Evolutionary conservation across 2,888 invertebrate species (phyloP).

Genomic region (Camponotus fellah): DNA sequence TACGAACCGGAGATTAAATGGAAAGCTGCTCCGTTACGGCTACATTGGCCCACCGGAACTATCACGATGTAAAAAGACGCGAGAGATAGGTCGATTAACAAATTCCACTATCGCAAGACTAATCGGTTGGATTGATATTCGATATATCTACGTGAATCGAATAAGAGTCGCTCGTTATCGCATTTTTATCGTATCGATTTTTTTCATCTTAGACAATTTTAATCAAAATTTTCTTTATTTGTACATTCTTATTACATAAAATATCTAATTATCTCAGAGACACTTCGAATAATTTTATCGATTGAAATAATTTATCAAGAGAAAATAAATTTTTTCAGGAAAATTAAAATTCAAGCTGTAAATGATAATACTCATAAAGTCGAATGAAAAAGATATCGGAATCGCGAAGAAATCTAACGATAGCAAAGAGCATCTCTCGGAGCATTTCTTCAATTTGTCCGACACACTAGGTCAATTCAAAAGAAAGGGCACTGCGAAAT

Average conservation of each 20-base stretch:
- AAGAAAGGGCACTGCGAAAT: conserved; percentile 23
- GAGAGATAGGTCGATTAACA: conserved; percentile 27
- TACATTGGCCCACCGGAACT: conserved; percentile 24
- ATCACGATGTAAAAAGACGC: not conserved
- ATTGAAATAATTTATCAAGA: not conserved
- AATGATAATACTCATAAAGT: conserved; percentile 4
- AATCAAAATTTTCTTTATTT: conserved; percentile 13
- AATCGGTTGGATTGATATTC: not conserved
- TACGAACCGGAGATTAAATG: conserved; percentile 44
- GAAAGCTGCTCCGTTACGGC: conserved; percentile 14
- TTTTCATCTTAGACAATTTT: conserved; percentile 1
- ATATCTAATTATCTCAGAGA: conserved; percentile 2
- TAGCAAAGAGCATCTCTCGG: not conserved
- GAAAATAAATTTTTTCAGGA: not conserved
- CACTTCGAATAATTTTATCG: not conserved
- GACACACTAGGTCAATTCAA: conserved; percentile 43
- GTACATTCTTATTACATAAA: not conserved
- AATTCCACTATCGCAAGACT: not conserved
- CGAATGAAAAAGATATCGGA: not conserved
- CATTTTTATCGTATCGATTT: not conserved
- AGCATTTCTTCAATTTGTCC: conserved; percentile 35
- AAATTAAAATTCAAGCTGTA: not conserved
- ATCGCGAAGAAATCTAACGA: conserved; percentile 22
- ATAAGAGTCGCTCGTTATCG: not conserved
- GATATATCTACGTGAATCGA: not conserved